Conservation (phyloP, 2,113 vertebrate genomes). For the Tonatia bakeri region DNA sequence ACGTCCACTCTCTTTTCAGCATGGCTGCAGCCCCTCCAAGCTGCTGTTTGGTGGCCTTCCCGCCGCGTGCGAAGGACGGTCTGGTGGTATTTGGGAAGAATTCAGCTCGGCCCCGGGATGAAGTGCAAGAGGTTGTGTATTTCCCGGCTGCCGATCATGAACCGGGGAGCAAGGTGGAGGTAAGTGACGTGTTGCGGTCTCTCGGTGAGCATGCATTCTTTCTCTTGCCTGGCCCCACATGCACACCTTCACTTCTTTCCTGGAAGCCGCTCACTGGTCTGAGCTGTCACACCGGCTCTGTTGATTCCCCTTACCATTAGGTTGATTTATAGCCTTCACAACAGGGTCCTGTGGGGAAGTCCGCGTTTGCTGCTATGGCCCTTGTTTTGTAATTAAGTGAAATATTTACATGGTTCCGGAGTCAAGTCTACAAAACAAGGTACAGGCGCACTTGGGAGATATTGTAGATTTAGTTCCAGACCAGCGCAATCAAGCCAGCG, state of each 20-base stretch:
- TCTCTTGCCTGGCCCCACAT: neutral
- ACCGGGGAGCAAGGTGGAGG: slow-evolving; percentile 84
- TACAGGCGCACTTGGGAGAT: neutral
- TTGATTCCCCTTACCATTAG: neutral
- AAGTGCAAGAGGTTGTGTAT: slow-evolving; percentile 86
- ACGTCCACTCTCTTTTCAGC: slow-evolving; percentile 71
- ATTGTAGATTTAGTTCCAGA: neutral
- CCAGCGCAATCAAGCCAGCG: no score
- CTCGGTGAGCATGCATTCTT: accelerated
- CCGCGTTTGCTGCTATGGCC: neutral
- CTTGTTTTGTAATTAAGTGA: neutral
- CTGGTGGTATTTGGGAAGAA: slow-evolving; percentile 87
- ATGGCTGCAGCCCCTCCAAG: slow-evolving; percentile 85
- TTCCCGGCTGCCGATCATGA: slow-evolving; percentile 78
- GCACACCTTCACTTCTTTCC: neutral
- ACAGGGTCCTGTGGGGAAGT: neutral
- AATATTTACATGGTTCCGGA: neutral
- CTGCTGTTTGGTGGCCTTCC: slow-evolving; percentile 85
- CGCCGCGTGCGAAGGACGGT: slow-evolving; percentile 80
- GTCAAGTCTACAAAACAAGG: neutral
- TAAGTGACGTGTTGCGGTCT: slow-evolving; percentile 38
- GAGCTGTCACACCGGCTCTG: neutral
- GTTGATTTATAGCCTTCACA: neutral
- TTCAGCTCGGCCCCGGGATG: slow-evolving; percentile 85
- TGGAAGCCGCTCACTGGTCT: neutral